Percentiles rank a stretch among this genome's conserved stretches.
phyloP scores from a whole-genome alignment of 2,888 invertebrate species.

The Nomada flava region DNA sequence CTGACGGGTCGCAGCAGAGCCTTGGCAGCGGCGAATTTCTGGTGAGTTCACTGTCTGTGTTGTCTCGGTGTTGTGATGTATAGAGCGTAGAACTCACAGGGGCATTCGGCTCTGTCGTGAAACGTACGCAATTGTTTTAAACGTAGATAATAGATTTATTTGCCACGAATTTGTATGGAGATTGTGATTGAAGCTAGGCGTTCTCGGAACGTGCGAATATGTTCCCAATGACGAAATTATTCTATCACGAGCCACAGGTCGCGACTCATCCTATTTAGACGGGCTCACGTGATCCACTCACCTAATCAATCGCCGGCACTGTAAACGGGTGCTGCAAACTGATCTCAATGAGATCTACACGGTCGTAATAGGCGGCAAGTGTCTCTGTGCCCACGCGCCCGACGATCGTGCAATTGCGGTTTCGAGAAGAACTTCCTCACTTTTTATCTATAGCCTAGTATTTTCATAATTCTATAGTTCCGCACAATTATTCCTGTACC shows the following conservation, averaged over 20 bases:
- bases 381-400: slow-evolving; percentile 3
- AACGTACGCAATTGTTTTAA: too few relatives aligned
- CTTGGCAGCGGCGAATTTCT: slow-evolving; percentile 78
- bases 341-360: slow-evolving; percentile 59
- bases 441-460: too few relatives aligned
- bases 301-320: slow-evolving; percentile 53
- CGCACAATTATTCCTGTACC: neutral
- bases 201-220: neutral
- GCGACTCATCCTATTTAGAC: slow-evolving; percentile 54
- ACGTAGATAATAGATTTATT: neutral
- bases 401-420: neutral
- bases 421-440: neutral
- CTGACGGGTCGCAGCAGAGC: slow-evolving; percentile 80
- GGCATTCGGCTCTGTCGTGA: neutral
- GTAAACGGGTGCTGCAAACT: slow-evolving; percentile 54
- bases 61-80: slow-evolving; percentile 49
- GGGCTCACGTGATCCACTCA: slow-evolving; percentile 53
- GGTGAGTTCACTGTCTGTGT: slow-evolving; percentile 72
- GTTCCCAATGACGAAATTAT: slow-evolving; percentile 35
- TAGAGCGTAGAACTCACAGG: slow-evolving; percentile 9
- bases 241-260: slow-evolving; percentile 40
- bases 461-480: too few relatives aligned
- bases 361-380: slow-evolving; percentile 33
- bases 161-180: too few relatives aligned
- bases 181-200: neutral